phyloP scores from a whole-genome alignment of 2,113 vertebrate species.

The Dendropsophus ebraccatus region DNA sequence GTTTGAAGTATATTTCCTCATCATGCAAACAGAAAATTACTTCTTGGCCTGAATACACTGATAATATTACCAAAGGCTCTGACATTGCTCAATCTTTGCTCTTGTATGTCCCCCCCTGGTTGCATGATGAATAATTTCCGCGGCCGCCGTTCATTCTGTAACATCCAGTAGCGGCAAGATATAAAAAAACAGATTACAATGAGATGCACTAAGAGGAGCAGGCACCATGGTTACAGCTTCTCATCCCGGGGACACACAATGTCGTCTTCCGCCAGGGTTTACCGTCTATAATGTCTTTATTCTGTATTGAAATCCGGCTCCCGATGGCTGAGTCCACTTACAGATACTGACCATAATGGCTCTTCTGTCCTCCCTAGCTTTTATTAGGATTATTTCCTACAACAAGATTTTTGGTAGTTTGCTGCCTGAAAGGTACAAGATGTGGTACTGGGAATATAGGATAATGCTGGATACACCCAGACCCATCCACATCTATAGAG shows the following conservation, averaged over 20 bases:
- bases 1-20: conserved; percentile 53
- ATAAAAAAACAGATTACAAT: conserved; percentile 3
- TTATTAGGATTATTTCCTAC: neutral
- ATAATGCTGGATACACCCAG: neutral
- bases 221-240: conserved; percentile 35
- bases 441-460: neutral
- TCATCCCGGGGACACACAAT: conserved; percentile 25
- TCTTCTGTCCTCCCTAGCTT: conserved; percentile 3
- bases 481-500: neutral
- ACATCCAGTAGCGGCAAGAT: neutral
- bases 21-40: conserved; percentile 54
- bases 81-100: conserved; percentile 43
- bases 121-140: conserved; percentile 1
- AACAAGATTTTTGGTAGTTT: neutral
- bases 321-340: conserved; percentile 15
- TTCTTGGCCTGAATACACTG: conserved; percentile 53
- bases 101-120: neutral
- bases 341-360: conserved; percentile 12
- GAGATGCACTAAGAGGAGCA: conserved; percentile 19
- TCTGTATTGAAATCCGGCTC: conserved; percentile 23
- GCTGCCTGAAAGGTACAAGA: neutral
- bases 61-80: conserved; percentile 55
- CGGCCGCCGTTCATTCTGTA: neutral
- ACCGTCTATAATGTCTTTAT: conserved; percentile 31
- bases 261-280: conserved; percentile 6